Conservation (phyloP, 1,140 invertebrate species). For the Vanessa tameamea region DNA sequence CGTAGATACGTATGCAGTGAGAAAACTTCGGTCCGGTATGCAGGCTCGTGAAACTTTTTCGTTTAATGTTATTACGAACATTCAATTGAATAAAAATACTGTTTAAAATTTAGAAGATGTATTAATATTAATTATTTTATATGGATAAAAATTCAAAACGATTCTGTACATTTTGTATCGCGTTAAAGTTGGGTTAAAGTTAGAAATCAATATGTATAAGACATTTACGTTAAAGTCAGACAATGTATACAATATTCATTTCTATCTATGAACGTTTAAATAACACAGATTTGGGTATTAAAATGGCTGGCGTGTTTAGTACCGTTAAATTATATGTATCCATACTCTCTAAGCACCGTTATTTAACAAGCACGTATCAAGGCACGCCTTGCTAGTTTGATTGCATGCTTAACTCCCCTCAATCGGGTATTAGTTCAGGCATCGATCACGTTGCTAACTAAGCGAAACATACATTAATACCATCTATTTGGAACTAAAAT, state of each 20-base stretch:
- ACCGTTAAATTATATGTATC: constrained; percentile 21
- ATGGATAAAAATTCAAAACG: no score
- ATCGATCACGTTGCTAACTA: constrained; percentile 43
- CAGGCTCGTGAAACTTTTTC: not conserved
- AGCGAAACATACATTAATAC: constrained; percentile 31
- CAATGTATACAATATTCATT: not conserved
- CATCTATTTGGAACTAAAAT: constrained; percentile 24
- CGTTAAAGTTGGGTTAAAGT: no score
- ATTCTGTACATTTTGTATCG: no score
- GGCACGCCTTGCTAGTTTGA: constrained; percentile 47
- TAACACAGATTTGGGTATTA: constrained; percentile 6
- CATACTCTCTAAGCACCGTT: constrained; percentile 22
- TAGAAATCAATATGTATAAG: not conserved
- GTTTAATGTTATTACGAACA: not conserved
- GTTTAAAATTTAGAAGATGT: no score
- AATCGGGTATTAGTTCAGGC: constrained; percentile 32
- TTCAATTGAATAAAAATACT: not conserved
- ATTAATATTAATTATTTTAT: no score
- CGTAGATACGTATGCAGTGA: no score
- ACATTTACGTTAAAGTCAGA: no score
- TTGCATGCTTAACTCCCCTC: constrained; percentile 39
- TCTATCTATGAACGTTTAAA: not conserved
- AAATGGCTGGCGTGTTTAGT: constrained; percentile 3
- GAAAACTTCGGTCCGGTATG: no score
- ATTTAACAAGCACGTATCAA: constrained; percentile 42